Evolutionary conservation across 2,888 invertebrate species (phyloP).

Genomic region (Yponomeuta plumbellus): DNA sequence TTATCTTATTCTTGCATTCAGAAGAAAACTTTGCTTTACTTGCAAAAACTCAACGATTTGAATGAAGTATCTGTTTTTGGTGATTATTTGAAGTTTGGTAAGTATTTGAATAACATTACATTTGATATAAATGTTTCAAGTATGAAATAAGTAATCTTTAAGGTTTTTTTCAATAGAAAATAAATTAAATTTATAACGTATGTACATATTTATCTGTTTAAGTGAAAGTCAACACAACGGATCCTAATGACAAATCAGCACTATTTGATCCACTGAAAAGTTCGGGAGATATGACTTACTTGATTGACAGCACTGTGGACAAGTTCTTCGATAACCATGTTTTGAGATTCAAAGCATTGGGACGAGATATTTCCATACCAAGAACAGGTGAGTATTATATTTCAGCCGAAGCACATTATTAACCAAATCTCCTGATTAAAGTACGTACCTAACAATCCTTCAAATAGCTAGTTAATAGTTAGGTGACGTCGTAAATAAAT

Average conservation of each 20-base stretch:
- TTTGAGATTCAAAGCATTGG: conserved; percentile 56
- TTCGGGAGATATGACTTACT: conserved; percentile 47
- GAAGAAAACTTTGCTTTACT: conserved; percentile 73
- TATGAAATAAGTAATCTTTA: neutral
- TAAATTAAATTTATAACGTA: no score
- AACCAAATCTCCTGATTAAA: no score
- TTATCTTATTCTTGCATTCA: conserved; percentile 76
- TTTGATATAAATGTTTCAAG: neutral
- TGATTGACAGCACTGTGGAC: conserved; percentile 73
- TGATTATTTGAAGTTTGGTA: conserved; percentile 73
- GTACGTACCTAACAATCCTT: no score
- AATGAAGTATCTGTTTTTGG: conserved; percentile 75
- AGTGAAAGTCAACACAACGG: conserved; percentile 47
- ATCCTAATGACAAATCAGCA: neutral
- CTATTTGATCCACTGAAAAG: conserved; percentile 22
- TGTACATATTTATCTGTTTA: conserved; percentile 25
- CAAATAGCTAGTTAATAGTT: no score
- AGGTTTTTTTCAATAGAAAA: no score
- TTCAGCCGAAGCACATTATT: no score
- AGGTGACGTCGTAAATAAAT: no score
- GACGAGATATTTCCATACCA: conserved; percentile 48
- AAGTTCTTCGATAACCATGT: conserved; percentile 76
- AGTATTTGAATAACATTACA: conserved; percentile 27
- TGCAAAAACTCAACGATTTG: conserved; percentile 70
- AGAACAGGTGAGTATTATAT: conserved; percentile 44